Base-by-base conservation (phyloP, 2,888 invertebrate species). In the Cephus sareptanus region DNA sequence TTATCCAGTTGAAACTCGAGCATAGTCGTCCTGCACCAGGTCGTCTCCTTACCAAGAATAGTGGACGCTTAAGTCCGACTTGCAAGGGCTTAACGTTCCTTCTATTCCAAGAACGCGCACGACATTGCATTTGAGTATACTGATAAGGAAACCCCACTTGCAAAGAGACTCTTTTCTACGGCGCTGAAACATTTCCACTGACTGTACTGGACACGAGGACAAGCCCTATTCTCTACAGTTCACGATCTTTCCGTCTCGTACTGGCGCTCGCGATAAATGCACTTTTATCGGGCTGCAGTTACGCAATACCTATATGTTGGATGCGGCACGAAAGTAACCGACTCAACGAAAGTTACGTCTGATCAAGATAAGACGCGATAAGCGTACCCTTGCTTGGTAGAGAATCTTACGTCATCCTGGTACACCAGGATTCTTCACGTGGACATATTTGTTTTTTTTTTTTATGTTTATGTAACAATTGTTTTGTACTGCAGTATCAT, bases 361-460 rank as follows among this genome's bases (percentile, higher is more conserved):
- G 83, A 79, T 79, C 79, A 77, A 81, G 87, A 88, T 88, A 87
- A 85, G 84, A 79, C 84, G 84, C 83, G 85, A 85, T 85, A 81
- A 85, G 83, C 83, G 83, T 56, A 56, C 9, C 9, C 23, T 9
- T 56, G 23, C 9, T 23, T 23, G 56, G 23, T 56, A 6, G 56
- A 56, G 1, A 23, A 56, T 56, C 23, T 6, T 56, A 56, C 23
- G 56, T 23, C 23, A 23, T 23, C 23, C 9, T 9, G 9, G 0
- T 2, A 56, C 9, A 56, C 23, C 9, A 56, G 9, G 23, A 56
- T 56, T 23, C 2, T 9, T 56, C 23, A 56, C 56, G 9, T 56
- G 23, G 23, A 56, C 1, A 56, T 56, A 56, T 56, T 23, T 56
- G 0, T 56, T 23, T 56, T 56, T 23, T n/a, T 56, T 56, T 2